These are phyloP conservation scores for Drosophila robusta DNA, from an alignment of 2,888 invertebrate genomes.

Conservation along the genomic window DNA sequence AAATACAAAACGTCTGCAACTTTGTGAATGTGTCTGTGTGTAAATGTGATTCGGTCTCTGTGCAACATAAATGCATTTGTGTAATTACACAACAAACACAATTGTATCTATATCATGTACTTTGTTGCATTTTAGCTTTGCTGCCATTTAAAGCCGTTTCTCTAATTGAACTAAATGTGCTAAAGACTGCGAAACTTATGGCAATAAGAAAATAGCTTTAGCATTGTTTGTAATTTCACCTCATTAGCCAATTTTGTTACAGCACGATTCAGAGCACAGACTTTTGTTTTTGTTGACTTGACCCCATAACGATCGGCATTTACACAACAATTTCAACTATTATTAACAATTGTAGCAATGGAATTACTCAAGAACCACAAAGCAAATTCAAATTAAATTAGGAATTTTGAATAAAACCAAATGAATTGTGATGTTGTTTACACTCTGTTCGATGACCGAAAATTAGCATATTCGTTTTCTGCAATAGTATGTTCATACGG, in stretches of 20 bases:
- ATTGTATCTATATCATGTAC: constrained; percentile 64
- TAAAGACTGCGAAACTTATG: constrained; percentile 43
- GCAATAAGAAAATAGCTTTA: constrained; percentile 35
- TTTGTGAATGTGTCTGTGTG: constrained; percentile 40
- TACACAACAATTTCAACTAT: constrained; percentile 5
- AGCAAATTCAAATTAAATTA: constrained; percentile 1
- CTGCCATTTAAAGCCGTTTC: constrained; percentile 38
- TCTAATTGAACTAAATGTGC: constrained; percentile 67
- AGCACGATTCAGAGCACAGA: constrained; percentile 1
- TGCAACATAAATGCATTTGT: constrained; percentile 77
- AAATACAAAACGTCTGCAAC: constrained; percentile 76
- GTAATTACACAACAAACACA: constrained; percentile 73
- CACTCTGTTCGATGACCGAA: neutral
- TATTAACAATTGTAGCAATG: constrained; percentile 5
- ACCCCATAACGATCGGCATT: constrained; percentile 1
- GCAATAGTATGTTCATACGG: neutral
- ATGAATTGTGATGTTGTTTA: constrained; percentile 1
- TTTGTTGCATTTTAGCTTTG: constrained; percentile 49
- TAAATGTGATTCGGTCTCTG: constrained; percentile 36
- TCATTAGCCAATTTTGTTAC: constrained; percentile 38
- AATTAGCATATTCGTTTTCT: neutral
- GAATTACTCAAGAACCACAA: neutral
- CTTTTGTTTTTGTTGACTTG: constrained; percentile 17
- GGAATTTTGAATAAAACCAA: constrained; percentile 7
- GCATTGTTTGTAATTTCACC: constrained; percentile 54